Percentiles rank a stretch among this genome's conserved stretches.
Evolutionary conservation across 2,113 vertebrate genomes (phyloP).

Genomic region (Embiotoca jacksoni): DNA sequence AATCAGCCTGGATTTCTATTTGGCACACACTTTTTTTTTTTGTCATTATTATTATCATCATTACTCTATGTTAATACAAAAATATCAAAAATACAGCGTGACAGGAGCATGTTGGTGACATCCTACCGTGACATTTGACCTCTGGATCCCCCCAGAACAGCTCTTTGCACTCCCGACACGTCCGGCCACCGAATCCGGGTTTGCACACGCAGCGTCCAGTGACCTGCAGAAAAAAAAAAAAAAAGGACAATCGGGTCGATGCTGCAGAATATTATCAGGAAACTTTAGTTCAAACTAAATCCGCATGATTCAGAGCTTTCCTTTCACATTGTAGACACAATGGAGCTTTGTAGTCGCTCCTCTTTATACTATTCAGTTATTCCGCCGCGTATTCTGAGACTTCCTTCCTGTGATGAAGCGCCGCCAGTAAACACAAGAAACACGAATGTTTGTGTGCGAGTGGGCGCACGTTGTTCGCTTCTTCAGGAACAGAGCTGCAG

Average conservation of each 20-base stretch:
- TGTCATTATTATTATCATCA: no score
- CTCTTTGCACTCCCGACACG: constrained; percentile 93
- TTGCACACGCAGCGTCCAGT: constrained; percentile 93
- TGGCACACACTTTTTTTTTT: no score
- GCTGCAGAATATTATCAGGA: neutral
- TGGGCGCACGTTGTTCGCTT: neutral
- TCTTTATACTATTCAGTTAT: constrained; percentile 37
- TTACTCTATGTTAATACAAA: no score
- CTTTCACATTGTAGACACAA: constrained; percentile 40
- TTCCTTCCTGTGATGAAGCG: constrained; percentile 76
- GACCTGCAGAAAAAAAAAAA: constrained; percentile 79
- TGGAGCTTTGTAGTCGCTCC: constrained; percentile 39
- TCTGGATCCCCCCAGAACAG: constrained; percentile 95
- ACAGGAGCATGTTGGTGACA: neutral
- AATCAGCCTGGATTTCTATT: no score
- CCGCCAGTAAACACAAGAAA: constrained; percentile 73
- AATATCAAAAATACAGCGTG: no score
- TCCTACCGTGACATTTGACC: constrained; percentile 90
- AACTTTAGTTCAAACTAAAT: no score
- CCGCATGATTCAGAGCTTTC: constrained; percentile 2
- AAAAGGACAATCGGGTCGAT: constrained; percentile 5
- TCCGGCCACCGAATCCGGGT: constrained; percentile 93
- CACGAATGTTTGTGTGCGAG: constrained; percentile 39
- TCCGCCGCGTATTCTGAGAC: constrained; percentile 59
- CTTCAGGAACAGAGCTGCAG: constrained; percentile 6